Evolutionary conservation across 2,797 vertebrate species (phyloP).

Genomic region (Karalla daura): DNA sequence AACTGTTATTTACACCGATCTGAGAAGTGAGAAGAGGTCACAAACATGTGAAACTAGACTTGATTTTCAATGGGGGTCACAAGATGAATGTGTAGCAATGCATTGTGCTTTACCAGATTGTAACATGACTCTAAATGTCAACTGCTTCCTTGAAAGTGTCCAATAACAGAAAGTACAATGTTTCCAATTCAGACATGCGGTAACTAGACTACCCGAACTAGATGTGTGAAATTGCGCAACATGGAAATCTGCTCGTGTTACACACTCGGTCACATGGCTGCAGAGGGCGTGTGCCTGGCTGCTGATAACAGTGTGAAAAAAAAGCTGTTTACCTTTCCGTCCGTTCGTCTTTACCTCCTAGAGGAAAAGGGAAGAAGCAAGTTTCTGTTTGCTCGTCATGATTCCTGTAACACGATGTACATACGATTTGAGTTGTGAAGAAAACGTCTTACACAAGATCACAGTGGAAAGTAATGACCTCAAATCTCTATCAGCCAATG

Average conservation of each 20-base stretch:
- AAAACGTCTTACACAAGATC: no score
- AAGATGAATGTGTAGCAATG: background rate
- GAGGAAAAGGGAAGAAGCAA: no score
- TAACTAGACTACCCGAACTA: no score
- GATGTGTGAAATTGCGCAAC: no score
- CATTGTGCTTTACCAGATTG: background rate
- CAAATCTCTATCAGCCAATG: no score
- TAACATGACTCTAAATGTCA: background rate
- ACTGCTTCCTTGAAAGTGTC: background rate
- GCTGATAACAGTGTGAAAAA: constrained; percentile 24
- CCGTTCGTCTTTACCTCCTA: background rate
- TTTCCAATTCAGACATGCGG: background rate
- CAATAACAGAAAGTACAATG: background rate
- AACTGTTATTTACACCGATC: background rate
- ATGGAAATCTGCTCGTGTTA: no score
- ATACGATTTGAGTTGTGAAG: no score
- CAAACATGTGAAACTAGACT: background rate
- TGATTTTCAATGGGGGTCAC: background rate
- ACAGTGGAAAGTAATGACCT: no score
- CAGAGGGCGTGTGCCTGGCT: accelerated
- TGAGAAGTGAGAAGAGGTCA: background rate
- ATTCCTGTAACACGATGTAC: constrained; percentile 12
- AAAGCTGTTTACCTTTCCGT: background rate
- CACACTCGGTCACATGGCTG: constrained; percentile 9
- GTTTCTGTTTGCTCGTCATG: constrained; percentile 7